These are phyloP conservation scores for Epinotia ramella DNA, from an alignment of 2,888 invertebrate genomes.

Conservation along the genomic window DNA sequence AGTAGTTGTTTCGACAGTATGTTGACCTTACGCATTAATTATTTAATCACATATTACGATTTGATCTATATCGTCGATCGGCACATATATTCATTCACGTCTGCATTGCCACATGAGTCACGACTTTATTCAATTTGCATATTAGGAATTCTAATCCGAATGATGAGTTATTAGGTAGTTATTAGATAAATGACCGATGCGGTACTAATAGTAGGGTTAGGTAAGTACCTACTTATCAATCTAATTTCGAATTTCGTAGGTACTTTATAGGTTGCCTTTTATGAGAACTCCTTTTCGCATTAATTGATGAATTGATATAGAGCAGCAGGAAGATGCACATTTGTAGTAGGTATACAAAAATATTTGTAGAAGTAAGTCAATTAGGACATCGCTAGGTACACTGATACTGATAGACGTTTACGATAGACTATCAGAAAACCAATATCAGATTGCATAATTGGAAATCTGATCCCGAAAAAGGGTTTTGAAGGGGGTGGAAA, in stretches of 20 bases:
- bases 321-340: too few relatives aligned
- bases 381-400: too few relatives aligned
- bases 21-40: conserved; percentile 24
- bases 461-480: too few relatives aligned
- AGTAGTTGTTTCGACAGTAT: conserved; percentile 13
- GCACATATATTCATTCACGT: conserved; percentile 18
- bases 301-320: too few relatives aligned
- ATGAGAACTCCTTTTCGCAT: too few relatives aligned
- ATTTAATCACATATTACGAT: conserved; percentile 30
- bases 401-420: too few relatives aligned
- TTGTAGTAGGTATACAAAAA: too few relatives aligned
- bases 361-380: too few relatives aligned
- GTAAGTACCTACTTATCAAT: neutral
- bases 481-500: too few relatives aligned
- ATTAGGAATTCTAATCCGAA: conserved; percentile 14
- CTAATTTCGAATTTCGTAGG: neutral
- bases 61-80: conserved; percentile 37
- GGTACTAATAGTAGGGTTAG: neutral
- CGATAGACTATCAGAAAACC: too few relatives aligned
- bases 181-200: neutral
- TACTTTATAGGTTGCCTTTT: neutral
- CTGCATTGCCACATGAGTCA: conserved; percentile 42
- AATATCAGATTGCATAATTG: too few relatives aligned
- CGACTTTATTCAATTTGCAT: conserved; percentile 35
- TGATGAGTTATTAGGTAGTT: conserved; percentile 5